These are phyloP conservation scores for Xestia c-nigrum DNA, from an alignment of 2,888 invertebrate species.

Conservation along the genomic window DNA sequence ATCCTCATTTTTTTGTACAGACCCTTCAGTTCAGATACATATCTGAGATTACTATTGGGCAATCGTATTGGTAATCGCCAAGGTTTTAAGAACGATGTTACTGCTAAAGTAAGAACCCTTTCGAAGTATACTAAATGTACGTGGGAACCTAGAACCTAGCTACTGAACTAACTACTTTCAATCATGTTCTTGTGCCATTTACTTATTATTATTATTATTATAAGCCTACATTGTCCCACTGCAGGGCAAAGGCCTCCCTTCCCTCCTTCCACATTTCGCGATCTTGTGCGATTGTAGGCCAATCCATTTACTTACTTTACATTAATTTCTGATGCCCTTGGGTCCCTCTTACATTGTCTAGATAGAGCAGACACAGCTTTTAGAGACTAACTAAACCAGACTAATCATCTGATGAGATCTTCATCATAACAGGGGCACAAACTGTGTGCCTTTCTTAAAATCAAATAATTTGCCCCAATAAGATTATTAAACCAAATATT, in stretches of 20 bases:
- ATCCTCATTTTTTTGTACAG: too few species aligned
- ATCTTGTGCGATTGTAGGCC: too few species aligned
- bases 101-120: background rate
- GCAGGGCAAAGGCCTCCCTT: too few species aligned
- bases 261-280: too few species aligned
- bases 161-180: background rate
- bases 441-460: background rate
- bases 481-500: conserved; percentile 2
- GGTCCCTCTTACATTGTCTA: background rate
- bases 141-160: background rate
- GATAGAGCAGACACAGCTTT: too few species aligned
- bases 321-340: background rate
- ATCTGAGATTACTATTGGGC: background rate
- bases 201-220: too few species aligned
- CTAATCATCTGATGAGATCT: background rate
- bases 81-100: background rate
- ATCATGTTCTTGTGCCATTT: too few species aligned
- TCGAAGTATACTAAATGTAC: background rate
- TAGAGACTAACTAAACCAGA: background rate
- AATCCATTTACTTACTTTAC: background rate
- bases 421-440: background rate
- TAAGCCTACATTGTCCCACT: too few species aligned
- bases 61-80: background rate
- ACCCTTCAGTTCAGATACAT: background rate
- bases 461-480: background rate